Conservation (phyloP, 1,140 invertebrate genomes). For the Anastrepha obliqua region DNA sequence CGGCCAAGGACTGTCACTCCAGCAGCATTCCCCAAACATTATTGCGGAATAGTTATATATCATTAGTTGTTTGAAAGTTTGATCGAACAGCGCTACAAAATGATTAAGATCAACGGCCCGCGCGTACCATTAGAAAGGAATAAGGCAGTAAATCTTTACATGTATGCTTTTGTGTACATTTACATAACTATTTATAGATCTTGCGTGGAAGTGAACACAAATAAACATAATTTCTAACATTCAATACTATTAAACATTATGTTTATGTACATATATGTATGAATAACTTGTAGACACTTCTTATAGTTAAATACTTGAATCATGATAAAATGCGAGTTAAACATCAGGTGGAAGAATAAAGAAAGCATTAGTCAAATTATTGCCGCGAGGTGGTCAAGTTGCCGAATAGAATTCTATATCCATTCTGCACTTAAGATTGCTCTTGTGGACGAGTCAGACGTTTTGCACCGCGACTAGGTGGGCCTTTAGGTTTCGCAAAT, state of each 20-base stretch:
- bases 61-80: not conserved
- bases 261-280: not conserved
- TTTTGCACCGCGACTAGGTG: slow-evolving; percentile 92
- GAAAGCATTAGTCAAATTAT: slow-evolving; percentile 46
- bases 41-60: not conserved
- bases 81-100: not conserved
- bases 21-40: too few relatives aligned
- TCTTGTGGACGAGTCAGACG: slow-evolving; percentile 80
- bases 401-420: not conserved
- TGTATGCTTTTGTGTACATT: not conserved
- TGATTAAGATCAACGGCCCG: not conserved
- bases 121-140: not conserved
- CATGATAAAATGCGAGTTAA: slow-evolving; percentile 4
- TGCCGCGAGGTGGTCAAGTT: not conserved
- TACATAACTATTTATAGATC: not conserved
- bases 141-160: not conserved
- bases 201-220: not conserved
- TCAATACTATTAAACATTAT: not conserved
- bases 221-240: not conserved
- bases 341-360: slow-evolving; percentile 32
- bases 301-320: not conserved
- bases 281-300: not conserved
- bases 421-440: slow-evolving; percentile 52
- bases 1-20: too few relatives aligned
- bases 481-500: slow-evolving; percentile 96